Base-by-base conservation (phyloP, 1,140 invertebrate species). In the Caenorhabditis remanei region DNA sequence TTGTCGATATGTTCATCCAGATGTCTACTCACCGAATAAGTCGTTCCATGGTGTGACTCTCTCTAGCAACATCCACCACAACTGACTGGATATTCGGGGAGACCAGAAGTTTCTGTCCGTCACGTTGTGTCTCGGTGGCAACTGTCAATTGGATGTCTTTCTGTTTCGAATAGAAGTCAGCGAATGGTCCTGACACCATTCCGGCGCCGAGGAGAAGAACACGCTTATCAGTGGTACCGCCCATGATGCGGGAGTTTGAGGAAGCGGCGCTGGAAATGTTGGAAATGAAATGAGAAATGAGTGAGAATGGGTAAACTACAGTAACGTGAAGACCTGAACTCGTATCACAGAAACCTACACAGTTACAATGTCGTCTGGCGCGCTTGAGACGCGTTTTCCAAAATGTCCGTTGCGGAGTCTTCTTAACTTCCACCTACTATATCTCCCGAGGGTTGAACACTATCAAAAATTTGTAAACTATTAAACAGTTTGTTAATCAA, bases 171-270 rank as follows among this genome's bases (percentile, higher is more conserved):
- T 99, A 94, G 93, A 99, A 99, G 92, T 99, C 97, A 0, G 99
- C 96, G 1, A 98, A 93, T 0, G 98, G 98, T 0, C 95, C 95
- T 7, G 96, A 96, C 0, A 99, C 98, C 90, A 97, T 96, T 7
- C 98, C 98, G 71, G 98, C 97, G 0, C 98, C 98, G 4, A 99
- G 93, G 0, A 99, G 95, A 2, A 99, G 94, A 2, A 98, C 87
- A 55, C 86, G 87, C 82, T 89, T 88, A 24, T 90, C 88, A 19
- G 87, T 90, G 41, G 55, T 85, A 14, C 84, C 85, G 1, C 88
- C 91, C 88, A 90, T 90, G 16, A 88, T 88, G 9, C 83, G 48
- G 11, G 85, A 84, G 56, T 83, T 91, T 56, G 89, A 87, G n/a
- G 84, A 65, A n/a, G 90, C 90, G 16, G 71, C 58, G 11, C 91